Conservation (phyloP, 2,797 vertebrate species). For the Epinephelus malabaricus region DNA sequence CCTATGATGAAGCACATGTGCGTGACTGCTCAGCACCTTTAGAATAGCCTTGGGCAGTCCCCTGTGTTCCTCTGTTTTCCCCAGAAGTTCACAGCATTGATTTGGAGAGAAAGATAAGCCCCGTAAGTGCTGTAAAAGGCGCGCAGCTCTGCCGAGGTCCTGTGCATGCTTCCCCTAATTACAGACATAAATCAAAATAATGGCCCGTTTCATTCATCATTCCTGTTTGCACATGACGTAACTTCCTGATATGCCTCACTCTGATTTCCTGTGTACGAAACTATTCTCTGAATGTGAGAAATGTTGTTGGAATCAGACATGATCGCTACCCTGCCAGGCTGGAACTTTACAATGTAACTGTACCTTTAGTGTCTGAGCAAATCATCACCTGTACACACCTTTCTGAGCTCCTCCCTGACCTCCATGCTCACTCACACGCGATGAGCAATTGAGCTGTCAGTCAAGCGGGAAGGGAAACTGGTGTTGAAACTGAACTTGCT, state of each 20-base stretch:
- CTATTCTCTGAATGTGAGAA: slow-evolving; percentile 57
- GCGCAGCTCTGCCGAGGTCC: slow-evolving; percentile 33
- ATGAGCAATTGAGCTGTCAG: slow-evolving; percentile 75
- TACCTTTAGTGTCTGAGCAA: slow-evolving; percentile 51
- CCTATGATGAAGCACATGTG: slow-evolving; percentile 84
- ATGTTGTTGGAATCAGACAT: slow-evolving; percentile 42
- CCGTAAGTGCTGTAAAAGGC: slow-evolving; percentile 35
- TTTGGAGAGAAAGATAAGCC: slow-evolving; percentile 71
- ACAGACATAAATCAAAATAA: slow-evolving; percentile 70
- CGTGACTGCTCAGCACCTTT: slow-evolving; percentile 79
- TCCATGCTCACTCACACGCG: slow-evolving; percentile 77
- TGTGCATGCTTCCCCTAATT: slow-evolving; percentile 49
- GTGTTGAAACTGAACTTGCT: slow-evolving; percentile 32
- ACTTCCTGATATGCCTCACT: slow-evolving; percentile 44
- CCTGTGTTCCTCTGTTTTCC: slow-evolving; percentile 61
- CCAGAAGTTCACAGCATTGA: slow-evolving; percentile 65
- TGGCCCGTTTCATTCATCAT: slow-evolving; percentile 39
- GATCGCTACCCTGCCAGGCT: slow-evolving; percentile 5
- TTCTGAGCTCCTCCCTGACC: slow-evolving; percentile 62
- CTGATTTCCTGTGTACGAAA: slow-evolving; percentile 20
- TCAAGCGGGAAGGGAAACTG: slow-evolving; percentile 58
- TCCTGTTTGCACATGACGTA: slow-evolving; percentile 32
- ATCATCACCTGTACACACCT: slow-evolving; percentile 72
- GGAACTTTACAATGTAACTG: slow-evolving; percentile 34
- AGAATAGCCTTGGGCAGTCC: slow-evolving; percentile 67